Evolutionary conservation across 2,888 invertebrate genomes (phyloP), one percentile per base, ranked within the genome.

Genomic region (Drosophila anomelani): DNA sequence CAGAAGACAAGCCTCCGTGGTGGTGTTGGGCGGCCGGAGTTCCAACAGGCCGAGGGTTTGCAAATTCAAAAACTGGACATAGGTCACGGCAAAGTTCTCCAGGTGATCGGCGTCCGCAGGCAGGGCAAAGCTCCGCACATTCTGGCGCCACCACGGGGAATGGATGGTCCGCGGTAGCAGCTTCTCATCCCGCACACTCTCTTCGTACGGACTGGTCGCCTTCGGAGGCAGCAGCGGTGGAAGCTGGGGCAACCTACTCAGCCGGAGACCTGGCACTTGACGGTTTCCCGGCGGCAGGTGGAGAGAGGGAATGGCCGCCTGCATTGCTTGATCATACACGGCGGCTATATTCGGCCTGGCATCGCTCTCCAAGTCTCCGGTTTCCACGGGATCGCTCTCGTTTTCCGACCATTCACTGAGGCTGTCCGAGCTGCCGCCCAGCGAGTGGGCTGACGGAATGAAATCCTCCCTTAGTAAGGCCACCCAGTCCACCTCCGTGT

Each of bases 21-120:
- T 76, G 4, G 91, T 92, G 4, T 81, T 87, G 6, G 91, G 90
- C 49, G 80, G 56, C 20, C 74, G 57, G 12, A 76, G 68, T 8
- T 79, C 80, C 9, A 85, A 60, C 3, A 84, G 55, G 54, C 86
- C 80, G n/a, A 82, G 78, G 3, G 80, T 68, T 1, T 77, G 62
- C 36, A 81, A 71, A 41, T 82, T 83, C n/a, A 90, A 44, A 60
- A 85, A 84, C 69, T 79, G 79, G 44, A 81, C 90, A 91, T 93
- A 93, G 59, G 91, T 79, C 44, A 92, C 80, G 61, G 93, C 93
- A 54, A 94, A 92, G 76, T 93, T 92, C 0, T 93, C 92, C 46
- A 90, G 78, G 0, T 90, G 81, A 75, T 91, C 90, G 58, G 76
- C 73, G 66, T 92, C 93, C 0, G 83, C 54, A 1, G 92, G 89